phyloP scores from a whole-genome alignment of 2,888 invertebrate species.

The Blera fallax region DNA sequence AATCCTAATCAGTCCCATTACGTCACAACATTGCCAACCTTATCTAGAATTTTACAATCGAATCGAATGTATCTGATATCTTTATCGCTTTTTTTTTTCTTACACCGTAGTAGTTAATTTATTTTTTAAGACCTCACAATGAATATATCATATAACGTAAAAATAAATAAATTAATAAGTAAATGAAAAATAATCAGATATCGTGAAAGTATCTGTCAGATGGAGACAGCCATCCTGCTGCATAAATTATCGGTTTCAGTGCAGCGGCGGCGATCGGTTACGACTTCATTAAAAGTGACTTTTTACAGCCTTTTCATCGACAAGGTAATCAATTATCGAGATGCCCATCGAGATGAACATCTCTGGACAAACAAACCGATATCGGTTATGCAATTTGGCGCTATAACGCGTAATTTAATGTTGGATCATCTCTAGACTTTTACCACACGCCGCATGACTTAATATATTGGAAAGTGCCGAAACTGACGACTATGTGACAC shows the following conservation, averaged over 20 bases:
- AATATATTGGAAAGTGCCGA: constrained; percentile 25
- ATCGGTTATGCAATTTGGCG: constrained; percentile 49
- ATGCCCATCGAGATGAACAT: constrained; percentile 25
- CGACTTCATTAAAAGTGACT: constrained; percentile 56
- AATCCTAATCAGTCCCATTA: background rate
- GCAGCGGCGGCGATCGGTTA: constrained; percentile 43
- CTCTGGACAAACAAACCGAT: background rate
- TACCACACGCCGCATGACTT: background rate
- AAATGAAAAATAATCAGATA: constrained; percentile 25
- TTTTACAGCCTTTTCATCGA: constrained; percentile 31
- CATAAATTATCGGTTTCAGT: constrained; percentile 52
- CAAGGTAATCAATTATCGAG: constrained; percentile 54
- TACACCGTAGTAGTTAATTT: background rate
- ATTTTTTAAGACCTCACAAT: background rate
- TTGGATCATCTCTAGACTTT: constrained; percentile 27
- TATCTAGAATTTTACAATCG: background rate
- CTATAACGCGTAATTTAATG: constrained; percentile 39
- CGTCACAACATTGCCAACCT: background rate
- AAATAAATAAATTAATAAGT: constrained; percentile 23
- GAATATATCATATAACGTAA: constrained; percentile 12
- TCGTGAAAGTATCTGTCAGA: background rate
- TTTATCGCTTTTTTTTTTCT: background rate
- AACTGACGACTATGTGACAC: background rate
- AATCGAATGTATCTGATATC: background rate
- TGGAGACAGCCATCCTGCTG: background rate